Evolutionary conservation across 2,888 invertebrate genomes (phyloP).

Genomic region (Ctenicera cuprea): DNA sequence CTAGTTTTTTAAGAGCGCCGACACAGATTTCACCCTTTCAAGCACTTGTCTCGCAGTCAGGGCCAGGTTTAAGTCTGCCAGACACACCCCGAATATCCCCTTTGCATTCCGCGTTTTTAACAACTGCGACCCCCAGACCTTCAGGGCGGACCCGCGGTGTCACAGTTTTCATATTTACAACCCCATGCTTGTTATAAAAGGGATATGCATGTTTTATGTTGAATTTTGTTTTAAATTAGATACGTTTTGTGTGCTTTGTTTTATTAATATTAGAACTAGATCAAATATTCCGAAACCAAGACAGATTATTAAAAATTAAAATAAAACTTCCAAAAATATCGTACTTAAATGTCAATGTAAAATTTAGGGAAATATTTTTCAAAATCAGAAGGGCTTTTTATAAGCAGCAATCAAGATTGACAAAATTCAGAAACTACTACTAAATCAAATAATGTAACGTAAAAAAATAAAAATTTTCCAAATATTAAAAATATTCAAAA

Average conservation of each 20-base stretch:
- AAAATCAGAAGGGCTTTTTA: too few relatives aligned
- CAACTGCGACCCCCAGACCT: slow-evolving; percentile 44
- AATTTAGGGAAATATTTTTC: too few relatives aligned
- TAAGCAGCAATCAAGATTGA: too few relatives aligned
- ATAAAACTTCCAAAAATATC: too few relatives aligned
- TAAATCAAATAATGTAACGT: too few relatives aligned
- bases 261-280: too few relatives aligned
- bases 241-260: background rate
- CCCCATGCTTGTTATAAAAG: background rate
- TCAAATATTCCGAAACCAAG: too few relatives aligned
- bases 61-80: slow-evolving; percentile 65
- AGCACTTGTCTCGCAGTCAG: slow-evolving; percentile 68
- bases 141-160: slow-evolving; percentile 39
- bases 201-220: background rate
- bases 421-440: too few relatives aligned
- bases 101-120: slow-evolving; percentile 63
- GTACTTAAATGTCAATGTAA: too few relatives aligned
- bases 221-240: background rate
- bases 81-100: slow-evolving; percentile 60
- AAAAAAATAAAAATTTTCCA: too few relatives aligned
- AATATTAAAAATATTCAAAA: too few relatives aligned
- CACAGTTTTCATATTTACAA: slow-evolving; percentile 39
- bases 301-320: too few relatives aligned
- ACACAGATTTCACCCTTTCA: slow-evolving; percentile 67
- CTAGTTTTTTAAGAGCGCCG: slow-evolving; percentile 59